Evolutionary conservation across 2,113 vertebrate species (phyloP).

Genomic region (Romanogobio albipinnatus): DNA sequence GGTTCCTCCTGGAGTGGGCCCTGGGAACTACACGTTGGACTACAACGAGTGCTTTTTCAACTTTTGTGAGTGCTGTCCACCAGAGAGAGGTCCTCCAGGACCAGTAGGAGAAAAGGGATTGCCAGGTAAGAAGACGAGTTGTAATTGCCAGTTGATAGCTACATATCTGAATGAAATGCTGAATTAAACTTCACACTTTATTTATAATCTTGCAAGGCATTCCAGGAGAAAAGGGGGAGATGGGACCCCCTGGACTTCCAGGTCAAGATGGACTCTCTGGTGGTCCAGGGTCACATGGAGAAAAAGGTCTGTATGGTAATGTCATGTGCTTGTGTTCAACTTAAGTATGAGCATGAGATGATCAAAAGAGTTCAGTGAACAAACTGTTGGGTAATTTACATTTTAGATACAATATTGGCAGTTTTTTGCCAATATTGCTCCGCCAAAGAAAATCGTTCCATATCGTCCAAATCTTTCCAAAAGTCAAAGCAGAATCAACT

Average conservation of each 20-base stretch:
- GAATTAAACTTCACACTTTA: background rate
- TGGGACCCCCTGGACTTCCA: conserved; percentile 70
- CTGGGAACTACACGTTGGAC: conserved; percentile 83
- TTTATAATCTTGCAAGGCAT: conserved; percentile 73
- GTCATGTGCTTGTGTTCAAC: background rate
- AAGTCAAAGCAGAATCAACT: background rate
- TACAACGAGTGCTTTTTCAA: conserved; percentile 88
- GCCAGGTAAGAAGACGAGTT: conserved; percentile 73
- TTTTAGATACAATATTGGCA: background rate
- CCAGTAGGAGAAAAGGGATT: conserved; percentile 77
- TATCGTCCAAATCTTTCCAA: background rate
- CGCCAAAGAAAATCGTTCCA: background rate
- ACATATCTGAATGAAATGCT: background rate
- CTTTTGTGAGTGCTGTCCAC: conserved; percentile 89
- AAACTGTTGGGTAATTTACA: background rate
- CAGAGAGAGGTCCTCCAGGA: conserved; percentile 75
- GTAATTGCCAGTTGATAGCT: background rate
- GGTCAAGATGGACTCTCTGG: conserved; percentile 81
- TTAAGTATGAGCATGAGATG: conserved; percentile 32
- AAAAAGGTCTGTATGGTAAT: conserved; percentile 77
- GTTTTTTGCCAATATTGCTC: background rate
- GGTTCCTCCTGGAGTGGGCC: conserved; percentile 66
- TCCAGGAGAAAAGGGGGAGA: conserved; percentile 81
- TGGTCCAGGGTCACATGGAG: conserved; percentile 80
- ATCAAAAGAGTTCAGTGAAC: conserved; percentile 16